Conservation (phyloP, 2,888 invertebrate species). For the Torymus auratus region DNA sequence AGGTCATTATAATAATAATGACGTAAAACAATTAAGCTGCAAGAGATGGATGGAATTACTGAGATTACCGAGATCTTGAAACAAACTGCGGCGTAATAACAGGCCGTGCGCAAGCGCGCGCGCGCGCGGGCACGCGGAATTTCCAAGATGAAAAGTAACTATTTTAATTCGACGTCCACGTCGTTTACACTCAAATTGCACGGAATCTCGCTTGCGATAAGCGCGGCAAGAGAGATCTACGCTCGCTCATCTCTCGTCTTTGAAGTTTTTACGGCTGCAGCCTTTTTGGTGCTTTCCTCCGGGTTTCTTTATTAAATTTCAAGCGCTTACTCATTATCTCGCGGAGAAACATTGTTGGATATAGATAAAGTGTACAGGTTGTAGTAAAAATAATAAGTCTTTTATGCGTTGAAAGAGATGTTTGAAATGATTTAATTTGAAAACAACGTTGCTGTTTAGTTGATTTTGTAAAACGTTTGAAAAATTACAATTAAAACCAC, state of each 20-base stretch:
- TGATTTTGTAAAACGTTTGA: too few species aligned
- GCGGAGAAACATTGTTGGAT: too few species aligned
- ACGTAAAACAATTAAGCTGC: slow-evolving; percentile 40
- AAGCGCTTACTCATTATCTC: too few species aligned
- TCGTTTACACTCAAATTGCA: slow-evolving; percentile 35
- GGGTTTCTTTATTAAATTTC: too few species aligned
- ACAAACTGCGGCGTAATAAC: slow-evolving; percentile 43
- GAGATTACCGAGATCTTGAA: slow-evolving; percentile 36
- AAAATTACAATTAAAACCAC: too few species aligned
- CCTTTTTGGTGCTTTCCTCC: too few species aligned
- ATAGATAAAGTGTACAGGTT: too few species aligned
- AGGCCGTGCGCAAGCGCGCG: not conserved
- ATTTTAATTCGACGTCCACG: slow-evolving; percentile 44
- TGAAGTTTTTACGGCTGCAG: not conserved
- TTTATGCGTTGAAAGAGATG: too few species aligned
- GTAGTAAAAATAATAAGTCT: too few species aligned
- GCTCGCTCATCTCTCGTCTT: not conserved
- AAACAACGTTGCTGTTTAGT: too few species aligned
- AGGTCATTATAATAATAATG: slow-evolving; percentile 5
- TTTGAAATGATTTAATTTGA: too few species aligned
- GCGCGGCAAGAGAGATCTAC: not conserved
- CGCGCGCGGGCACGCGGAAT: slow-evolving; percentile 20
- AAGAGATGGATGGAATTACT: slow-evolving; percentile 27
- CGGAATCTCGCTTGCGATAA: slow-evolving; percentile 25
- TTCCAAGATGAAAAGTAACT: slow-evolving; percentile 53